These are phyloP conservation scores for Cephus pygmeus DNA, from an alignment of 2,888 invertebrate genomes.

Conservation along the genomic window DNA sequence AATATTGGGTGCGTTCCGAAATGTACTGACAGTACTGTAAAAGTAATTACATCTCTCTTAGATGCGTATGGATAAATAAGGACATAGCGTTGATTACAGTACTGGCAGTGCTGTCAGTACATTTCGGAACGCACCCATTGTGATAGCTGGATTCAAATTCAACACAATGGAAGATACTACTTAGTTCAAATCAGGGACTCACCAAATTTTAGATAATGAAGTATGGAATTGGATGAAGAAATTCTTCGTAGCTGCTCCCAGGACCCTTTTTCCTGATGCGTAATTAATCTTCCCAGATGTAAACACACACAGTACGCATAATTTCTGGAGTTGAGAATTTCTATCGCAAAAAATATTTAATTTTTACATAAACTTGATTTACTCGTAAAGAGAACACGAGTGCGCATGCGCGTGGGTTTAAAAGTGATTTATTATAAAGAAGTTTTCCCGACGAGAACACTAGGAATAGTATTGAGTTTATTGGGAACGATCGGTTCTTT, in stretches of 20 bases:
- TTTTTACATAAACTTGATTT: not conserved
- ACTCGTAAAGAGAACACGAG: not conserved
- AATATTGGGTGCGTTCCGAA: not conserved
- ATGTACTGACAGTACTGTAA: too few relatives aligned
- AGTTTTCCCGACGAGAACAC: not conserved
- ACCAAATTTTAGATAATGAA: not conserved
- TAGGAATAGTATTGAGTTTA: not conserved
- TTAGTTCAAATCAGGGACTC: not conserved
- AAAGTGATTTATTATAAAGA: not conserved
- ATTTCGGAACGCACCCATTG: too few relatives aligned
- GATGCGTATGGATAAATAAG: too few relatives aligned
- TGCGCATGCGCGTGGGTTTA: not conserved
- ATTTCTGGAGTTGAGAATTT: not conserved
- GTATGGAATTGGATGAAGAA: not conserved
- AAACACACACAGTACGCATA: not conserved
- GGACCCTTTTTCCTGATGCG: not conserved
- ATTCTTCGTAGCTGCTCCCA: not conserved
- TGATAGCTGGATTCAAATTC: not conserved
- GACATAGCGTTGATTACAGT: too few relatives aligned
- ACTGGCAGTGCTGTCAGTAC: too few relatives aligned
- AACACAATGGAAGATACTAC: not conserved
- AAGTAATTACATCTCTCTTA: too few relatives aligned
- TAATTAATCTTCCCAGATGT: not conserved
- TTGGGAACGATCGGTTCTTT: not conserved
- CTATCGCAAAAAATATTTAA: not conserved